Base-by-base conservation (phyloP, 1,140 invertebrate genomes). In the Zaprionus capensis region DNA sequence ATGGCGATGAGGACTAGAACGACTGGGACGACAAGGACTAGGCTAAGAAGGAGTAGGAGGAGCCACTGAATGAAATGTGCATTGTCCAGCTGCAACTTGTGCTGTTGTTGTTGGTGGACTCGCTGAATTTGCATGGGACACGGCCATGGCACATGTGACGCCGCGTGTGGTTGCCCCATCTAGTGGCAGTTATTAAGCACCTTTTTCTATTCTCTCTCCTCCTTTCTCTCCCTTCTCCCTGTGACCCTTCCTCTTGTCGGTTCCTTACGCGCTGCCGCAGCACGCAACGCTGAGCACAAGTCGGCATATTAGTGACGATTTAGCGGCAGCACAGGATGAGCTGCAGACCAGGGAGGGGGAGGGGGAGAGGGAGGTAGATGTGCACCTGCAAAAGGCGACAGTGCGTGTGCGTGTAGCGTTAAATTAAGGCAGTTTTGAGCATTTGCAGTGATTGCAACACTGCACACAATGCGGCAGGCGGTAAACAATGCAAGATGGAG, bases 271-370 rank as follows among this genome's bases (percentile, higher is more conserved):
- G 55, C 31, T 59, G 64, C 20, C 56, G 57, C 71, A 38, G 57
- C 82, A 90, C 77, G 79, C 82, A 77, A 84, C 67, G 81, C 41
- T 77, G 79, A 57, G 71, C 85, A 88, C 75, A 90, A 90, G 85
- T 74, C 78, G 84, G 56, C 72, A 72, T 77, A 90, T 88, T 90
- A 90, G 84, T 81, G 84, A 85, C 84, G 87, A 90, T 88, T 90
- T 88, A 85, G 78, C 85, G 67, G 44, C 41, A 59, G 17, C 49
- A 53, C n/a, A 22, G 55, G 38, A 38, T 14, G 26, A 61, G 15
- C 24, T 31, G 44, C 26, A 34, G n/a, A 36, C 12, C 6, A 28
- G 12, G 20, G 28, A 14, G 41, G 1, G 24, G 49, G 22, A 20
- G 28, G 66, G 5, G n/a, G 4, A 2, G 11, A n/a, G n/a, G n/a